phyloP scores from a whole-genome alignment of 2,797 vertebrate species.

The Crocodylus rhombifer region DNA sequence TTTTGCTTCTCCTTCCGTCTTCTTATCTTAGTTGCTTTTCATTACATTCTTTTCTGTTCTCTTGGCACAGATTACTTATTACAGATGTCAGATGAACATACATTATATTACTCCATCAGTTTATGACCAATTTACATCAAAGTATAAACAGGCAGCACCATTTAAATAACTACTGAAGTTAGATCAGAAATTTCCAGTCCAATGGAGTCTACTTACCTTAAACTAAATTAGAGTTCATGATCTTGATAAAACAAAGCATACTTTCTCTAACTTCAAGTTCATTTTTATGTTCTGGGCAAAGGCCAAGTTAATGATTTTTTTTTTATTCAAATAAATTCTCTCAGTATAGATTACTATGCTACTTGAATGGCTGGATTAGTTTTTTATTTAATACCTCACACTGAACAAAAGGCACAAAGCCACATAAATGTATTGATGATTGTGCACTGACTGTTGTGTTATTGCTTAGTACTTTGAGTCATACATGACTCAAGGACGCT shows the following conservation, averaged over 20 bases:
- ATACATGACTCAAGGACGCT: constrained; percentile 29
- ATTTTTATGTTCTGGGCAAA: background rate
- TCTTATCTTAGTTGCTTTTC: no score
- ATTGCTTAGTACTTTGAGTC: background rate
- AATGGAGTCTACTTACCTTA: background rate
- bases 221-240: background rate
- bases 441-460: background rate
- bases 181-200: background rate
- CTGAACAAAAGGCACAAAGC: background rate
- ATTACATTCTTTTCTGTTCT: no score
- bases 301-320: background rate
- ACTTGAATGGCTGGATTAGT: background rate
- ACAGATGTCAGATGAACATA: no score
- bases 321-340: background rate
- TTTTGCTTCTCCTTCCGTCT: no score
- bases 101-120: background rate
- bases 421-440: background rate
- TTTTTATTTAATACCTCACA: background rate
- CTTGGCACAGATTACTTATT: no score
- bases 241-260: background rate
- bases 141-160: background rate
- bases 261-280: background rate
- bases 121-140: background rate
- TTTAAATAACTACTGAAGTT: background rate
- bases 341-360: background rate